These are phyloP conservation scores for Apocheima hispidaria DNA, from an alignment of 2,888 invertebrate genomes.

Conservation along the genomic window DNA sequence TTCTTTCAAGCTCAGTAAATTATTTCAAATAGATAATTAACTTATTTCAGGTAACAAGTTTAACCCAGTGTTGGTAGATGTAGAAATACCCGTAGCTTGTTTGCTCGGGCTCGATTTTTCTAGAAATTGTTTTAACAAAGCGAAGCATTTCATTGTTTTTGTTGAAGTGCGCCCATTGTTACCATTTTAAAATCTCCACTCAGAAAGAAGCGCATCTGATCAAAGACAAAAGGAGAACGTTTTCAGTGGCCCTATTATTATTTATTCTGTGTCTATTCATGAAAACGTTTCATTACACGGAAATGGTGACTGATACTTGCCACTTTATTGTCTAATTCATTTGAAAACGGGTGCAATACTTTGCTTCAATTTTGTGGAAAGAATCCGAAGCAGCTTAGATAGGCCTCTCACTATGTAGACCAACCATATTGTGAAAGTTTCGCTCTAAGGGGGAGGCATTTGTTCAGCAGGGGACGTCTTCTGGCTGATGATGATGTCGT, in stretches of 20 bases:
- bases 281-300: slow-evolving; percentile 67
- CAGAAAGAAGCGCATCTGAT: slow-evolving; percentile 63
- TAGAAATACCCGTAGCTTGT: slow-evolving; percentile 6
- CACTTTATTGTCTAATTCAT: slow-evolving; percentile 75
- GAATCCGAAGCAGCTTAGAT: no score
- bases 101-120: slow-evolving; percentile 27
- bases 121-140: slow-evolving; percentile 47
- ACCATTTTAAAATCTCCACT: slow-evolving; percentile 48
- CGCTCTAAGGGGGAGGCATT: no score
- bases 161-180: slow-evolving; percentile 50
- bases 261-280: no score
- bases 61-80: slow-evolving; percentile 8
- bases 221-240: slow-evolving; percentile 68
- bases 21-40: background rate
- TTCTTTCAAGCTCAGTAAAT: no score
- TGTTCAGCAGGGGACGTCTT: no score
- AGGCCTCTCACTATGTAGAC: no score
- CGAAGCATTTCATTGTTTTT: slow-evolving; percentile 47
- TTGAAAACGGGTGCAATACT: slow-evolving; percentile 56
- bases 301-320: slow-evolving; percentile 69
- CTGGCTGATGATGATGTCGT: no score
- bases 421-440: no score
- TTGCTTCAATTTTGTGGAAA: no score
- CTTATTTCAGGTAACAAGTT: background rate
- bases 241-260: slow-evolving; percentile 62